phyloP scores from a whole-genome alignment of 2,797 vertebrate genomes.

The Fringilla coelebs region DNA sequence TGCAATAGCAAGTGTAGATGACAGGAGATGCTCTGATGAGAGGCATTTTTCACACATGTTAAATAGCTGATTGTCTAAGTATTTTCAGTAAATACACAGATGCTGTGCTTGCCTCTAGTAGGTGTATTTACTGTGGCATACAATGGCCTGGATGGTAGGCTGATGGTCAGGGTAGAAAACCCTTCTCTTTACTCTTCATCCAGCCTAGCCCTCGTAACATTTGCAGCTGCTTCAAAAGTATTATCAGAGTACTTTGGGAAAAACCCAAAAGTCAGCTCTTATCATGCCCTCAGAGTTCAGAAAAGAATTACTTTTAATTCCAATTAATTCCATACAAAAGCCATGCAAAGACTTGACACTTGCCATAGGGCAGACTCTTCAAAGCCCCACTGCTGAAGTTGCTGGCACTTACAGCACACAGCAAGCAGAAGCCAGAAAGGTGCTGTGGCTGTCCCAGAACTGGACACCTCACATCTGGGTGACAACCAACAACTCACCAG shows the following conservation, averaged over 20 bases:
- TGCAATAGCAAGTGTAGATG: not conserved
- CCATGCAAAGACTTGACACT: not conserved
- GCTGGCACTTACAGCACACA: not conserved
- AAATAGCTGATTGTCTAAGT: not conserved
- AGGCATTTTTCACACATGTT: not conserved
- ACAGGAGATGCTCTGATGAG: not conserved
- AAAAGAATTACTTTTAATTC: not conserved
- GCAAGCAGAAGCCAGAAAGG: not conserved
- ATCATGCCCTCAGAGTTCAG: not conserved
- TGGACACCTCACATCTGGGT: not conserved
- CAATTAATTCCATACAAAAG: not conserved
- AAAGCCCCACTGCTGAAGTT: not conserved
- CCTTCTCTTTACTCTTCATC: not conserved
- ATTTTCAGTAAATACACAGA: not conserved
- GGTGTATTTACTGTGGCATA: not conserved
- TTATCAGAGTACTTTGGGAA: not conserved
- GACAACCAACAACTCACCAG: not conserved
- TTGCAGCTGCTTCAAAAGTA: constrained; percentile 7
- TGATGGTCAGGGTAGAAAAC: not conserved
- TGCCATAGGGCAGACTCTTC: not conserved
- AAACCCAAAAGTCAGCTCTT: not conserved
- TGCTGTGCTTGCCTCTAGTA: not conserved
- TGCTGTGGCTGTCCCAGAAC: not conserved
- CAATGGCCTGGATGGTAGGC: not conserved
- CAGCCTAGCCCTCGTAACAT: not conserved